phyloP scores from a whole-genome alignment of 2,888 invertebrate species.

The Nomada lathburiana region DNA sequence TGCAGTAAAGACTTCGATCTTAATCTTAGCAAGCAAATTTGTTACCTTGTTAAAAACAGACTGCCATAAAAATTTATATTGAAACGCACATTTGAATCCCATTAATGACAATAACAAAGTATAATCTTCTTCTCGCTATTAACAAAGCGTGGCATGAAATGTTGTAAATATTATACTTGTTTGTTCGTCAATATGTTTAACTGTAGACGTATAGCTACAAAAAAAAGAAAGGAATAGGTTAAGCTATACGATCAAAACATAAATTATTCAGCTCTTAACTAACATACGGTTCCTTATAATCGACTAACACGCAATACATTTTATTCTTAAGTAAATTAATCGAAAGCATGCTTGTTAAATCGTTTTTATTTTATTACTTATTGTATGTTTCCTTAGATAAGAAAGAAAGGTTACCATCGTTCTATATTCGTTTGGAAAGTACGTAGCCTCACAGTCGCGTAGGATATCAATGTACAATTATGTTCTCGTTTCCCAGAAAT shows the following conservation, averaged over 20 bases:
- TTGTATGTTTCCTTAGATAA: slow-evolving; percentile 27
- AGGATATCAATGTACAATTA: slow-evolving; percentile 2
- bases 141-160: slow-evolving; percentile 21
- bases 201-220: slow-evolving; percentile 21
- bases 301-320: not conserved
- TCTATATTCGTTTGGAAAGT: slow-evolving; percentile 29
- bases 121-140: slow-evolving; percentile 11
- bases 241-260: slow-evolving; percentile 38
- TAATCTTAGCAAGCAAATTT: not conserved
- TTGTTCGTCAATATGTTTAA: slow-evolving; percentile 47
- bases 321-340: not conserved
- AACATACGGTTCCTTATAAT: slow-evolving; percentile 2
- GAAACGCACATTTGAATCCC: slow-evolving; percentile 23
- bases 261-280: not conserved
- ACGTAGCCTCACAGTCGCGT: slow-evolving; percentile 18
- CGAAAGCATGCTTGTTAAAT: slow-evolving; percentile 4
- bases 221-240: slow-evolving; percentile 51
- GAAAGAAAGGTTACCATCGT: slow-evolving; percentile 60
- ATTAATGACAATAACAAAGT: slow-evolving; percentile 18
- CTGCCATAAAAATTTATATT: slow-evolving; percentile 14
- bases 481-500: slow-evolving; percentile 29
- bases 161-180: slow-evolving; percentile 24
- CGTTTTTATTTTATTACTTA: slow-evolving; percentile 9
- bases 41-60: slow-evolving; percentile 45
- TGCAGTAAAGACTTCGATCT: too few species aligned